These are phyloP conservation scores for Acanthurus tractus DNA, from an alignment of 2,797 vertebrate species.

Conservation along the genomic window DNA sequence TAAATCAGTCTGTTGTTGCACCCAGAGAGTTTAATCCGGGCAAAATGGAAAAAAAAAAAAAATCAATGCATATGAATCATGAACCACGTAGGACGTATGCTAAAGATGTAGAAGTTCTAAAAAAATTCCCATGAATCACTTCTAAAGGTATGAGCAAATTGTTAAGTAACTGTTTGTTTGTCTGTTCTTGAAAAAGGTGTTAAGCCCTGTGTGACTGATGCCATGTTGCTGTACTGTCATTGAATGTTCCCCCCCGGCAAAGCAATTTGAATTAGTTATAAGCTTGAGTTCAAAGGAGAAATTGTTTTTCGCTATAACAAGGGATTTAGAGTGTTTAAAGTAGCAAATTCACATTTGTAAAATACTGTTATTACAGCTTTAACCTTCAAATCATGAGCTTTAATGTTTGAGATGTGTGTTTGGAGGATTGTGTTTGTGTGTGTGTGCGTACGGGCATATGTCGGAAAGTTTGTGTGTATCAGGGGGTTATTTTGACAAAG, in stretches of 20 bases:
- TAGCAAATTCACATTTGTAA: constrained; percentile 34
- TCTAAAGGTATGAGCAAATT: constrained; percentile 8
- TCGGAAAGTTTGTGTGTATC: constrained; percentile 9
- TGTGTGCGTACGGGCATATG: constrained; percentile 1
- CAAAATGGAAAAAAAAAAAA: constrained; percentile 31
- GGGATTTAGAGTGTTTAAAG: constrained; percentile 46
- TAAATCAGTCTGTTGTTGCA: constrained; percentile 39
- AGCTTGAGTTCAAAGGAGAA: constrained; percentile 37
- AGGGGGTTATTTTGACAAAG: constrained; percentile 36
- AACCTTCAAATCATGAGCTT: constrained; percentile 30
- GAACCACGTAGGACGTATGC: constrained; percentile 35
- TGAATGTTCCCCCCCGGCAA: constrained; percentile 46
- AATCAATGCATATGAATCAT: constrained; percentile 42
- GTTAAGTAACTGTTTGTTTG: constrained; percentile 31
- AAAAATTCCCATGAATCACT: constrained; percentile 4
- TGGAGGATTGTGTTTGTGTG: constrained; percentile 6
- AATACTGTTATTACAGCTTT: constrained; percentile 49
- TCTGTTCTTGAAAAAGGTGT: constrained; percentile 13
- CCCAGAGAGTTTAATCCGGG: constrained; percentile 30
- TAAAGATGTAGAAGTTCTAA: constrained; percentile 13
- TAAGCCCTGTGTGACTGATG: constrained; percentile 59
- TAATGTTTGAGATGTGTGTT: constrained; percentile 17
- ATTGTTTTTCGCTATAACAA: constrained; percentile 40
- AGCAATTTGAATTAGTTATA: constrained; percentile 55
- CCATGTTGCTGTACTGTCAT: constrained; percentile 41